Base-by-base conservation (phyloP, 1,140 invertebrate species). In the Scylla paramamosain region DNA sequence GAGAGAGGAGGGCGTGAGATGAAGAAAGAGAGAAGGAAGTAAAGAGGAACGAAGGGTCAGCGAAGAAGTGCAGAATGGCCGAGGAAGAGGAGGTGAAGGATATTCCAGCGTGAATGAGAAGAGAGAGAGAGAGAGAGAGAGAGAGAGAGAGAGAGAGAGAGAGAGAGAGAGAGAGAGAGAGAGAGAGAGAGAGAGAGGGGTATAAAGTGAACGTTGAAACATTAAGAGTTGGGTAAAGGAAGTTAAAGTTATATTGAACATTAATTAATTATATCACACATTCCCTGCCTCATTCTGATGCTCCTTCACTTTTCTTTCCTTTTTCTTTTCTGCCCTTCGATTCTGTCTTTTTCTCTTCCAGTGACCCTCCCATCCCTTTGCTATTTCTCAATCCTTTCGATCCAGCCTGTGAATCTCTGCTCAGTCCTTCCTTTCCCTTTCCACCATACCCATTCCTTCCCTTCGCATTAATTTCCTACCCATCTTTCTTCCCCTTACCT, bases 101-200 rank as follows among this genome's bases (percentile, higher is more conserved):
- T 20, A 67, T 67, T 67, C 59, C 59, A 14, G 59, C 59, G 20
- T 67, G 59, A 67, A 67, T 67, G 59, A 67, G 59, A 67, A 8
- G 59, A 67, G 67, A 77, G 67, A 77, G 67, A 77, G 67, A 77
- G 67, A 77, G 67, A 77, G 67, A 77, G 67, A 77, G 67, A 77
- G 67, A 77, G 67, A 77, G 67, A 77, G 67, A 77, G 67, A 77
- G 67, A 77, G 67, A 77, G 67, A 77, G 67, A 77, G 67, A 77
- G 67, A 77, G 67, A 77, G 67, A 77, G 67, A 77, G 67, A 77
- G 67, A 77, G 67, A 77, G 67, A 77, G 67, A 77, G 67, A 77
- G 67, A 77, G 67, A 77, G 67, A 77, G 67, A 77, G 67, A 77
- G 67, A 77, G 67, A 77, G 67, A 77, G 25, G 1, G 67, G n/a